phyloP scores from a whole-genome alignment of 2,888 invertebrate genomes.

The Scelioninae gen. 1 region DNA sequence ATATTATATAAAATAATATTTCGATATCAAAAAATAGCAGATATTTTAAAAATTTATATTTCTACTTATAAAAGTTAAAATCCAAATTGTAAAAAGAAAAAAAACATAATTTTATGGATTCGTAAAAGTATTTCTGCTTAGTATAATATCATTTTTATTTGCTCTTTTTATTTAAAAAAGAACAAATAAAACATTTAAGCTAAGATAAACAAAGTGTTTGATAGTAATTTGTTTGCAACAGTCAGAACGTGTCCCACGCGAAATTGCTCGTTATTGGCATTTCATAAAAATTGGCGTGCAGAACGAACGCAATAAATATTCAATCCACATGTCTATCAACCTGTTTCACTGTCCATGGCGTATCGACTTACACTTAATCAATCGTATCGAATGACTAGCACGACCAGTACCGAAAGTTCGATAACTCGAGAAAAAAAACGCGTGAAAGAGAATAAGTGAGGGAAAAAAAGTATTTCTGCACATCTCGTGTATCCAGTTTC shows the following conservation, averaged over 20 bases:
- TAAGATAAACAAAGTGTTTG: not conserved
- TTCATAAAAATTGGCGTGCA: slow-evolving; percentile 43
- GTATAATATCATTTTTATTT: too few species aligned
- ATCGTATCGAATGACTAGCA: slow-evolving; percentile 70
- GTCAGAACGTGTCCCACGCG: slow-evolving; percentile 36
- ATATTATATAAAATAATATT: too few species aligned
- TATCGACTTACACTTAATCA: slow-evolving; percentile 68
- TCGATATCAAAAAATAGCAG: too few species aligned
- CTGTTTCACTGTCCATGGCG: slow-evolving; percentile 64
- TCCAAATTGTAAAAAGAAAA: too few species aligned
- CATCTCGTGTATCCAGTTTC: slow-evolving; percentile 32
- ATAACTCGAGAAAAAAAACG: slow-evolving; percentile 56
- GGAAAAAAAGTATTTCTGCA: slow-evolving; percentile 14
- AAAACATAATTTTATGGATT: too few species aligned
- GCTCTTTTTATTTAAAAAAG: too few species aligned
- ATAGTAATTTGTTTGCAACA: not conserved
- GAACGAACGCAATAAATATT: slow-evolving; percentile 58
- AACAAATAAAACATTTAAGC: too few species aligned
- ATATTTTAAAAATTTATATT: too few species aligned
- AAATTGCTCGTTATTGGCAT: slow-evolving; percentile 38
- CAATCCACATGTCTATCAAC: slow-evolving; percentile 62
- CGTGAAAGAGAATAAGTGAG: slow-evolving; percentile 33
- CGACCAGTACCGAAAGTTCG: slow-evolving; percentile 69
- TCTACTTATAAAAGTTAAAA: too few species aligned
- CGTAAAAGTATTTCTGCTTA: too few species aligned